Conservation (phyloP, 1,140 invertebrate species). For the Zaprionus ornatus region DNA sequence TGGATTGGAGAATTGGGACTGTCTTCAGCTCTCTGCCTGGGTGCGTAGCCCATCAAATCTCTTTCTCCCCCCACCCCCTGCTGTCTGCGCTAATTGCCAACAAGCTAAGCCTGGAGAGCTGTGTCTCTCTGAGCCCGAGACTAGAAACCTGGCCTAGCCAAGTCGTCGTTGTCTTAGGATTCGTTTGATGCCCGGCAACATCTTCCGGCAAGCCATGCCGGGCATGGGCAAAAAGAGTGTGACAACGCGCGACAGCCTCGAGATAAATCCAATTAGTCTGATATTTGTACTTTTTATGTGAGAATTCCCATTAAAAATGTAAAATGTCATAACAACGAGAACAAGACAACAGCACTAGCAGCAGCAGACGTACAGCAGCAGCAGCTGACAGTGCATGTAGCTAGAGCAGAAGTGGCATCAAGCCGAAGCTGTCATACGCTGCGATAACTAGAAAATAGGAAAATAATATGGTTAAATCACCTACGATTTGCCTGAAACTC, state of each 20-base stretch:
- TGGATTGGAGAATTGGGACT: constrained; percentile 68
- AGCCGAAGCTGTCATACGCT: constrained; percentile 31
- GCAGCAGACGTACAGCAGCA: constrained; percentile 55
- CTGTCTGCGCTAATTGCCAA: constrained; percentile 67
- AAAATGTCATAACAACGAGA: constrained; percentile 82
- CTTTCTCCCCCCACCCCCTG: neutral
- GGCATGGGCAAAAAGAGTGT: constrained; percentile 71
- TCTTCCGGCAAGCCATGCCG: constrained; percentile 63
- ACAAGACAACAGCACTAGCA: constrained; percentile 69
- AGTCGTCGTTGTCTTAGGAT: constrained; percentile 29
- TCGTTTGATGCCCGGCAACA: constrained; percentile 52
- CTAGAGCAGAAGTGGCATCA: constrained; percentile 6
- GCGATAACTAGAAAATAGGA: neutral
- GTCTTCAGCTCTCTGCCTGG: constrained; percentile 38
- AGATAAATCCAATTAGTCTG: constrained; percentile 84
- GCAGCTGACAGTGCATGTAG: constrained; percentile 32
- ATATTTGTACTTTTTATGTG: constrained; percentile 84
- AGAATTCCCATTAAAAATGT: constrained; percentile 83
- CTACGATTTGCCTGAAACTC: neutral
- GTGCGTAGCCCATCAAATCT: constrained; percentile 26
- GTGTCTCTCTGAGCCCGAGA: constrained; percentile 8
- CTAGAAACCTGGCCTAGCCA: constrained; percentile 40
- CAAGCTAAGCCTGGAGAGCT: constrained; percentile 43
- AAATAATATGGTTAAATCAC: neutral
- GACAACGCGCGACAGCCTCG: constrained; percentile 79